Base-by-base conservation (phyloP, 2,888 invertebrate species). In the Agrenia bidenticulata region DNA sequence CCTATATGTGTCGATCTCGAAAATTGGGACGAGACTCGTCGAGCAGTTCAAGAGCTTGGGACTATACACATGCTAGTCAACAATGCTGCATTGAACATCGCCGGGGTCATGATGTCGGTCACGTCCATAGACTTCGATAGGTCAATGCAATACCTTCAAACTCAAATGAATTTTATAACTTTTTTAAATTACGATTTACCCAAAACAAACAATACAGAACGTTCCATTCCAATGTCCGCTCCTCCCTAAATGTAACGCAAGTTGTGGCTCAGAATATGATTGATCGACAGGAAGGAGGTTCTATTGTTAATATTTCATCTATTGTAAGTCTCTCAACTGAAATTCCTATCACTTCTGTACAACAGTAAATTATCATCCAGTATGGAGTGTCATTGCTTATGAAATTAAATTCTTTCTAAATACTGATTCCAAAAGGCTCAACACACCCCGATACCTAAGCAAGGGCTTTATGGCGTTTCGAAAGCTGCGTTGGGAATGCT, bases 231-330 rank as follows among this genome's bases (percentile, higher is more conserved):
- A 58, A 58, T 23, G 58, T 58, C 2, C 45, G 19, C 2, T 58
- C 58, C 1, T 7, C 26, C 2, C 45, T 58, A 58, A 83, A 82
- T 74, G 79, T 83, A 2, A 79, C 81, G 2, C 83, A 83, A 80
- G 79, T 81, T 13, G 79, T 82, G 15, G 80, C 79, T 2, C 77
- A 77, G 32, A 77, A 78, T 54, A 81, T 83, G 81, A 78, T 82
- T 21, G 78, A 78, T 15, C 67, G 77, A 23, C 78, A 79, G 21
- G 67, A 67, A 50, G 78, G 79, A 27, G 83, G 83, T 1, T 76
- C 81, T 26, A 81, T 84, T 60, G 83, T 84, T 1, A 83, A 83
- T 70, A 76, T 84, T 1, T 82, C 83, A 0, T 82, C 82, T 5
- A 76, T 78, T 64, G 81, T 82, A 21, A 55, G 19, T 15, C 2